Conservation (phyloP, 2,797 vertebrate species). For the Pyrocephalus nanus region DNA sequence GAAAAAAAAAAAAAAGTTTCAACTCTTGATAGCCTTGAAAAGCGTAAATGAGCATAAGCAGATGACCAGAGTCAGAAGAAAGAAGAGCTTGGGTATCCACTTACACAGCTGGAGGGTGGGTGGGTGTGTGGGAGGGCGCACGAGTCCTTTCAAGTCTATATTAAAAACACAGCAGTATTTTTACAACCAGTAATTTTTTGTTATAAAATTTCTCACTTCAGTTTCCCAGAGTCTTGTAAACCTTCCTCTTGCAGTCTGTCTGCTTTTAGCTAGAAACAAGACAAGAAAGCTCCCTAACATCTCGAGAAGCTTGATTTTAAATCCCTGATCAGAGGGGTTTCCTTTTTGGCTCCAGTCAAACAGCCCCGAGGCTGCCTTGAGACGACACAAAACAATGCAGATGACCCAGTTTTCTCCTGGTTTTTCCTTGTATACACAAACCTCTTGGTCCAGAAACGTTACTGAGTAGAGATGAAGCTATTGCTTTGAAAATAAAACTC, state of each 20-base stretch:
- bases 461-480: background rate
- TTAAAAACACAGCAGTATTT: slow-evolving; percentile 18
- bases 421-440: background rate
- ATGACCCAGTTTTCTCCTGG: background rate
- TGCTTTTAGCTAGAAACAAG: background rate
- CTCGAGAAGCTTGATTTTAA: background rate
- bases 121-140: slow-evolving; percentile 6
- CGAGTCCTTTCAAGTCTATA: background rate
- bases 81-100: background rate
- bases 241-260: background rate
- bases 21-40: background rate
- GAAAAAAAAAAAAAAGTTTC: background rate
- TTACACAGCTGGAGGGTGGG: slow-evolving; percentile 5
- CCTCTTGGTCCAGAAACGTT: background rate
- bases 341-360: background rate
- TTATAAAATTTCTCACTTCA: background rate
- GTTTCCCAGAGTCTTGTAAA: background rate
- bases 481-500: background rate
- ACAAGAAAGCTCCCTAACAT: background rate
- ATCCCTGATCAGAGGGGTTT: background rate
- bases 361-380: background rate
- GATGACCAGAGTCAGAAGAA: background rate
- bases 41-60: background rate
- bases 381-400: background rate
- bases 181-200: background rate